phyloP scores from a whole-genome alignment of 1,140 invertebrate genomes.

The fruit fly (Drosophila melanogaster) region DNA sequence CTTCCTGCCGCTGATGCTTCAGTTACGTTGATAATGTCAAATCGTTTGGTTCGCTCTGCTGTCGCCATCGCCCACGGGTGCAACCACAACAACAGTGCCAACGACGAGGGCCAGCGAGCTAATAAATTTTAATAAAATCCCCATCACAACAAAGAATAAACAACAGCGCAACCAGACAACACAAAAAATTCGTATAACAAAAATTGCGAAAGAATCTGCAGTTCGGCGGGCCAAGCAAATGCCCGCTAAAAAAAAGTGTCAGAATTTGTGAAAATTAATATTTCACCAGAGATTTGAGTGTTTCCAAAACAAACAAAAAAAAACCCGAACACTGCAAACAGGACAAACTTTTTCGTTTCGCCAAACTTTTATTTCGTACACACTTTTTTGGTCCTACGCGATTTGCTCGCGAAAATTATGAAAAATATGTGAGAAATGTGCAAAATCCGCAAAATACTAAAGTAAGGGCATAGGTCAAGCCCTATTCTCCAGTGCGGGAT shows the following conservation, averaged over 20 bases:
- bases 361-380: conserved; percentile 56
- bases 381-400: conserved; percentile 32
- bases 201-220: conserved; percentile 34
- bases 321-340: conserved; percentile 26
- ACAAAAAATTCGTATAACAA: conserved; percentile 1
- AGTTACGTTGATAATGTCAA: conserved; percentile 82
- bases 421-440: conserved; percentile 75
- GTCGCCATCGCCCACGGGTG: conserved; percentile 42
- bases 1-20: conserved; percentile 74
- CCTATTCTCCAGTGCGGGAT: conserved; percentile 33
- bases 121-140: conserved; percentile 38
- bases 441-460: conserved; percentile 42
- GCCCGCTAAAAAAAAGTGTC: conserved; percentile 65
- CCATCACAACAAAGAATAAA: conserved; percentile 35
- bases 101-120: conserved; percentile 34
- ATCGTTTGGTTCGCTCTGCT: conserved; percentile 77
- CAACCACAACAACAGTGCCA: conserved; percentile 27
- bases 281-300: conserved; percentile 77
- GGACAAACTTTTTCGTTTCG: conserved; percentile 58
- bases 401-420: conserved; percentile 69
- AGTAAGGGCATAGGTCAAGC: conserved; percentile 50
- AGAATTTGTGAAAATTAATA: conserved; percentile 78
- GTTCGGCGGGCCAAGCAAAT: conserved; percentile 27
- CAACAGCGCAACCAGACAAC: conserved; percentile 1
- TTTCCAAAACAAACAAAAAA: conserved; percentile 41